Conservation (phyloP, 2,113 vertebrate genomes). For the Montifringilla adamsi region DNA sequence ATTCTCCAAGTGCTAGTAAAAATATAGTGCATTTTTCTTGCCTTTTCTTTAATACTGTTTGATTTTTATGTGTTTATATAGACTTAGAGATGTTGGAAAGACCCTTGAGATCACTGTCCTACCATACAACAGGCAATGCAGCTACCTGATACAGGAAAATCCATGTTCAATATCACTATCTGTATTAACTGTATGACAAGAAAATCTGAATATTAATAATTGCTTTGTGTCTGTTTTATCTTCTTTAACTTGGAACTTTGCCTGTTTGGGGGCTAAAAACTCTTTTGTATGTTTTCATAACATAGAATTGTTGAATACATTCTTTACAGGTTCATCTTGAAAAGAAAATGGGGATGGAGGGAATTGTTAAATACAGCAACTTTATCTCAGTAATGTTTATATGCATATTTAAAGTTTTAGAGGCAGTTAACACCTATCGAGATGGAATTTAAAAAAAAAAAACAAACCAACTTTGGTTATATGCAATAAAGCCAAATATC, state of each 20-base stretch:
- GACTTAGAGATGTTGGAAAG: neutral
- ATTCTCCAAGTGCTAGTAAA: neutral
- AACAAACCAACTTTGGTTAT: too few relatives aligned
- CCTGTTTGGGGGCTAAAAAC: neutral
- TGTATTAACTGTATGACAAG: conserved; percentile 13
- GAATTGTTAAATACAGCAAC: neutral
- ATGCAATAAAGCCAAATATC: neutral
- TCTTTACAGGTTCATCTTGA: neutral
- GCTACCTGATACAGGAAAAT: conserved; percentile 28
- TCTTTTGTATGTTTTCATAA: neutral
- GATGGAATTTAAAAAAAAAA: neutral
- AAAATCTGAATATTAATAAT: conserved; percentile 51
- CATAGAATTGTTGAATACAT: neutral
- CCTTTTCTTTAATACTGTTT: neutral
- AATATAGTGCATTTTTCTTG: neutral
- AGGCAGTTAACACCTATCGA: neutral
- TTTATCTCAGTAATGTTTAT: neutral
- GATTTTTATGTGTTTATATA: neutral
- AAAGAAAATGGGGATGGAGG: neutral
- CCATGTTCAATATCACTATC: neutral
- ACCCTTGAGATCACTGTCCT: neutral
- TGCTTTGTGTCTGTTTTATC: neutral
- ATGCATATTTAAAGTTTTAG: neutral
- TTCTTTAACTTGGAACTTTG: neutral
- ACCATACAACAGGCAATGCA: neutral